Conservation (phyloP, 2,888 invertebrate species). For the Macaria notata region DNA sequence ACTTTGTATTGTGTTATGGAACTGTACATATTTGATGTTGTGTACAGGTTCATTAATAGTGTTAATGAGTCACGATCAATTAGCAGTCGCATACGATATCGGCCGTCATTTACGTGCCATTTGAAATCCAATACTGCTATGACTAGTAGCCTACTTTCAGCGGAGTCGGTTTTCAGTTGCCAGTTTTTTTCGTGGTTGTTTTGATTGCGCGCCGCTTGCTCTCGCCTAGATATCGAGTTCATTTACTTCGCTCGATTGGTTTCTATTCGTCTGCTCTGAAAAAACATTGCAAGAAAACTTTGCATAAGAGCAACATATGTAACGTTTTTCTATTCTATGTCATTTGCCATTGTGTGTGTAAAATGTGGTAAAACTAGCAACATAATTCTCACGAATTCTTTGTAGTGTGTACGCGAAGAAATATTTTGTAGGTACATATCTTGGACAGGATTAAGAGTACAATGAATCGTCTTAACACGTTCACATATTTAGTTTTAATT, state of each 20-base stretch:
- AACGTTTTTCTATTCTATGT: no score
- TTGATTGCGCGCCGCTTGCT: slow-evolving; percentile 10
- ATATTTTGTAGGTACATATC: no score
- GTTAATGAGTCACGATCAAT: slow-evolving; percentile 34
- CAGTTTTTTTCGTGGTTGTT: slow-evolving; percentile 19
- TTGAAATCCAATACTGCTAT: slow-evolving; percentile 25
- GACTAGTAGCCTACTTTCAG: slow-evolving; percentile 23
- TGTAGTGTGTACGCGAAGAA: no score
- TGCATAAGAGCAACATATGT: no score
- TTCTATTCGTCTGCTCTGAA: background rate
- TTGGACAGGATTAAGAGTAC: background rate
- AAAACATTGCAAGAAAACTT: no score
- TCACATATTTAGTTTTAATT: slow-evolving; percentile 27
- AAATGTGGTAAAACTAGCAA: no score
- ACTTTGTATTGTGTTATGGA: background rate
- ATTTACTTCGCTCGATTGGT: background rate
- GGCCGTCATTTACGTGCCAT: slow-evolving; percentile 26
- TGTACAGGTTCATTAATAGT: slow-evolving; percentile 26
- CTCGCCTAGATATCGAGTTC: background rate
- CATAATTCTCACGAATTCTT: no score
- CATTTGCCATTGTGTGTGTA: no score
- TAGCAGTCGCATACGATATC: slow-evolving; percentile 28
- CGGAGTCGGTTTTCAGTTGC: slow-evolving; percentile 16
- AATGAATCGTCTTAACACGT: slow-evolving; percentile 19
- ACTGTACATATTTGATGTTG: background rate